A percentile compares a stretch with the other conserved stretches of the same genome.
Evolutionary conservation across 2,888 invertebrate genomes (phyloP).

Genomic region (Aspidapion aeneum): DNA sequence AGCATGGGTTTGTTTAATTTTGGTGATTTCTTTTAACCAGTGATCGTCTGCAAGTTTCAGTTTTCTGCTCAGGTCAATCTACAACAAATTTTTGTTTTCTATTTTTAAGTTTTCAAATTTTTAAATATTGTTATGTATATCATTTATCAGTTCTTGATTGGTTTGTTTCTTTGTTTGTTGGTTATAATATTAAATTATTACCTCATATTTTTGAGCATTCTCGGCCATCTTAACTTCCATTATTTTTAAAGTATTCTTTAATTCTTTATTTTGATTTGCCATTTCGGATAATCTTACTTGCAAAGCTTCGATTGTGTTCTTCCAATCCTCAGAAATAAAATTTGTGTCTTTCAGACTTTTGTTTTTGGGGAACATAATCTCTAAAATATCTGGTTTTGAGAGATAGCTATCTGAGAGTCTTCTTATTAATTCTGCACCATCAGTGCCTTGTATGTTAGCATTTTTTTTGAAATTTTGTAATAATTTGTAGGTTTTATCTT

Average conservation of each 20-base stretch:
- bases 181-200: too few relatives aligned
- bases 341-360: conserved; percentile 25
- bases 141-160: too few relatives aligned
- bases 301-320: conserved; percentile 32
- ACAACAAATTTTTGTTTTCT: conserved; percentile 3
- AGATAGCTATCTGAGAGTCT: neutral
- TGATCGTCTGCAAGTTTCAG: conserved; percentile 14
- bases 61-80: conserved; percentile 21
- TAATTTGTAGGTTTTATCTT: too few relatives aligned
- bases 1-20: conserved; percentile 21
- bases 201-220: conserved; percentile 17
- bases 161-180: too few relatives aligned
- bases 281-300: conserved; percentile 35
- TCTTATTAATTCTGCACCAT: too few relatives aligned
- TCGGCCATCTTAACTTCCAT: conserved; percentile 24
- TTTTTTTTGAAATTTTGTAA: too few relatives aligned
- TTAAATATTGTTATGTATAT: too few relatives aligned
- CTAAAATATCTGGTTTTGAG: neutral
- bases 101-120: conserved; percentile 5
- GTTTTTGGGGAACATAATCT: neutral
- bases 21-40: conserved; percentile 23
- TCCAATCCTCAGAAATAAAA: conserved; percentile 32
- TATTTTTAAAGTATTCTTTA: conserved; percentile 20
- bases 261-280: conserved; percentile 32
- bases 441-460: too few relatives aligned